Percentiles rank a stretch among this genome's conserved stretches.
These are phyloP conservation scores for Cybosia mesomella DNA, from an alignment of 2,888 invertebrate species.

Conservation along the genomic window DNA sequence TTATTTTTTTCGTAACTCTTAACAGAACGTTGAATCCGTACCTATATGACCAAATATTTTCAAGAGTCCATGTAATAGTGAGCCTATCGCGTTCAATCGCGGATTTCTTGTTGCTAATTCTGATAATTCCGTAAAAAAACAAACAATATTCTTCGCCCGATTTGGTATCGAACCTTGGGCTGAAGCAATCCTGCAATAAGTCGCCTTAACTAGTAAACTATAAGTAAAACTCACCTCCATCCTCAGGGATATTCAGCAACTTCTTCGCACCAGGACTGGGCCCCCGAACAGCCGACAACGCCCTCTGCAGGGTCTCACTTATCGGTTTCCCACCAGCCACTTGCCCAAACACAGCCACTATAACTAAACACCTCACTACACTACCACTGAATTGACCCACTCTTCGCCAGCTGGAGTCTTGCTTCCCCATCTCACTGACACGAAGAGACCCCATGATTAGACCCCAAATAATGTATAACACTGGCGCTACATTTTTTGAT, in stretches of 20 bases:
- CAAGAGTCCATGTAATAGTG: no score
- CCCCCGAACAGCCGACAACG: constrained; percentile 82
- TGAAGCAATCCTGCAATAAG: no score
- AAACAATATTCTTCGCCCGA: no score
- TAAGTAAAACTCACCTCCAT: constrained; percentile 76
- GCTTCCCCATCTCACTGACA: constrained; percentile 59
- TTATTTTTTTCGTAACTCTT: no score
- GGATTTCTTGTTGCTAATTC: no score
- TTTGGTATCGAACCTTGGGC: no score
- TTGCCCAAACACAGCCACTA: constrained; percentile 66
- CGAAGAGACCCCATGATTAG: constrained; percentile 48
- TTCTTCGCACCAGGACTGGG: constrained; percentile 86
- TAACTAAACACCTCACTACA: constrained; percentile 68
- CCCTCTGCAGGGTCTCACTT: constrained; percentile 85
- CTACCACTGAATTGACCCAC: constrained; percentile 59
- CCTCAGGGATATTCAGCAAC: constrained; percentile 84
- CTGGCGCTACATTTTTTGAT: constrained; percentile 56
- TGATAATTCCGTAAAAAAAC: no score
- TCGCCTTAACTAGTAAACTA: not conserved
- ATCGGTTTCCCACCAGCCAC: constrained; percentile 78
- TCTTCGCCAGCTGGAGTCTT: constrained; percentile 70
- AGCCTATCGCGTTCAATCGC: no score
- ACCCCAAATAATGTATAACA: constrained; percentile 11
- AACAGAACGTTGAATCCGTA: no score
- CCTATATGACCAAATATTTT: no score